Percentiles rank a stretch among this genome's conserved stretches.
phyloP scores from a whole-genome alignment of 1,140 invertebrate genomes.

The Heliconius melpomene region DNA sequence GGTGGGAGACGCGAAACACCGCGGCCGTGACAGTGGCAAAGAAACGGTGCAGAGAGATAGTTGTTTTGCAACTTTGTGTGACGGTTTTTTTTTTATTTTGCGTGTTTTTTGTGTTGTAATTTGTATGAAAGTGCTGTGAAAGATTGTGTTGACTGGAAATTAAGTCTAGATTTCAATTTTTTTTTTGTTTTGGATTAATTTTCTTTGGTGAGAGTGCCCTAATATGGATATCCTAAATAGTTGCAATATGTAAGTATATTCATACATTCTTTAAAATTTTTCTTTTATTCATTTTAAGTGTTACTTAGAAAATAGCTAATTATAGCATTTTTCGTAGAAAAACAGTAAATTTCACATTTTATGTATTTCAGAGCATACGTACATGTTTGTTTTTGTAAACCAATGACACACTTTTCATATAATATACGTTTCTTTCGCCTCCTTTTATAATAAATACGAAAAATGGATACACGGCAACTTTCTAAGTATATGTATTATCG shows the following conservation, averaged over 20 bases:
- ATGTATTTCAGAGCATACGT: neutral
- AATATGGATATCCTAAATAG: conserved; percentile 18
- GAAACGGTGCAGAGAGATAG: conserved; percentile 9
- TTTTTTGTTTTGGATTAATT: neutral
- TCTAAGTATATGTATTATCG: neutral
- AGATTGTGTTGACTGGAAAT: neutral
- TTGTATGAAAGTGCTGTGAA: neutral
- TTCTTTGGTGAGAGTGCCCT: conserved; percentile 21
- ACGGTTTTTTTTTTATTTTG: neutral
- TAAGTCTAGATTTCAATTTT: neutral
- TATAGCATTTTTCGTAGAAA: neutral
- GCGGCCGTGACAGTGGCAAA: conserved; percentile 26
- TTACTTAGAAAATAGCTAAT: neutral
- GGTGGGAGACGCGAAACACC: conserved; percentile 17
- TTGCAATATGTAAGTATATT: neutral
- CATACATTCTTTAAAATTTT: neutral
- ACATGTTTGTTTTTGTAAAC: conserved; percentile 14
- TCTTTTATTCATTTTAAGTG: neutral
- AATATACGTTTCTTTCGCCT: conserved; percentile 14
- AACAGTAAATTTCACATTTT: neutral
- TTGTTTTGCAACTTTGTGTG: conserved; percentile 3
- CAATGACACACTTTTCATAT: conserved; percentile 17
- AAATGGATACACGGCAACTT: neutral
- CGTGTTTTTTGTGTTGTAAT: neutral
- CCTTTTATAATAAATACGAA: conserved; percentile 10